Conservation (phyloP, 1,140 invertebrate genomes). For the Leguminivora glycinivorella region DNA sequence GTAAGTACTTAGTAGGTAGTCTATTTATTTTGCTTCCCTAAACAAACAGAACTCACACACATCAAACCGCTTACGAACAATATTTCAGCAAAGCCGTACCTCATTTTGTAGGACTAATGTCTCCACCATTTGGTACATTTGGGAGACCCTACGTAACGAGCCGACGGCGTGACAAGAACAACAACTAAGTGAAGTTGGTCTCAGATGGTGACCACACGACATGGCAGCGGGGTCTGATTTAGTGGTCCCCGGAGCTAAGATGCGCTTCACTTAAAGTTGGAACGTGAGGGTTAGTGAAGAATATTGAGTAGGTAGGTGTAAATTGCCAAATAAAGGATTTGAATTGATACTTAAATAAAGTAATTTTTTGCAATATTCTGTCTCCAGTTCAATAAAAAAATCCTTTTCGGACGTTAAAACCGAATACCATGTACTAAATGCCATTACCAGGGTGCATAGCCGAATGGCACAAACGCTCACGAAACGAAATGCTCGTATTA, state of each 20-base stretch:
- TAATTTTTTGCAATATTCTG: too few relatives aligned
- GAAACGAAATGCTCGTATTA: too few relatives aligned
- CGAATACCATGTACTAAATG: too few relatives aligned
- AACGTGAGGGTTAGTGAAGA: conserved; percentile 1
- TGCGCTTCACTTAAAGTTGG: neutral
- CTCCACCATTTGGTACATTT: conserved; percentile 24
- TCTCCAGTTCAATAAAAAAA: too few relatives aligned
- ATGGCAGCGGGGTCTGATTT: conserved; percentile 20
- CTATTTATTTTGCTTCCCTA: neutral
- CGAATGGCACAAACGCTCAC: too few relatives aligned
- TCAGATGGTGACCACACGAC: conserved; percentile 27
- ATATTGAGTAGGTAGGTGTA: conserved; percentile 8
- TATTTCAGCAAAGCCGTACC: conserved; percentile 20
- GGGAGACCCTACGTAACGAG: conserved; percentile 17
- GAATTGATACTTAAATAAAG: neutral
- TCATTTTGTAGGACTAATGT: conserved; percentile 18
- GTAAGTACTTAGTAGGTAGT: too few relatives aligned
- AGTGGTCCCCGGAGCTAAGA: conserved; percentile 10
- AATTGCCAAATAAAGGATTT: neutral
- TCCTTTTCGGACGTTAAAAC: too few relatives aligned
- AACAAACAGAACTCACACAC: neutral
- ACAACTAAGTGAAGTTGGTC: conserved; percentile 26
- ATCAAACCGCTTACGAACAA: neutral
- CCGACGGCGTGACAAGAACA: conserved; percentile 24
- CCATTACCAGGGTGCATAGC: too few relatives aligned